phyloP scores from a whole-genome alignment of 1,140 invertebrate genomes.

The Lycorma delicatula region DNA sequence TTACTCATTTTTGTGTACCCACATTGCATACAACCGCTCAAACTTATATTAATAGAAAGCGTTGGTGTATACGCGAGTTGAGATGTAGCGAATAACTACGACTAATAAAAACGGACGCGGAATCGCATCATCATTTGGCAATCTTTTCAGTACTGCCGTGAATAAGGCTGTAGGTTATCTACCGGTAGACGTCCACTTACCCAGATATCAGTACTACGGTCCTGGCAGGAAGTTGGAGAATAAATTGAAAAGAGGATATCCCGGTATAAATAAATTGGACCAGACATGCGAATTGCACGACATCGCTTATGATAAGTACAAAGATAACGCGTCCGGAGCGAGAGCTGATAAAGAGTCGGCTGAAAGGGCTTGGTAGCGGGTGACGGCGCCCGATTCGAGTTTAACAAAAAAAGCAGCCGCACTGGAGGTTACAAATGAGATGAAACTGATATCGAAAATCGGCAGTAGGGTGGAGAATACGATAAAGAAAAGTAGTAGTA shows the following conservation, averaged over 20 bases:
- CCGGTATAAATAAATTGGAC: slow-evolving; percentile 38
- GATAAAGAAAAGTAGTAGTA: background rate
- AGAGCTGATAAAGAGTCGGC: slow-evolving; percentile 34
- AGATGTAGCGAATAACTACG: no score
- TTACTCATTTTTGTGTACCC: no score
- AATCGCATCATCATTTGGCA: background rate
- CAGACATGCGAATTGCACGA: slow-evolving; percentile 38
- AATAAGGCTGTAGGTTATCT: background rate
- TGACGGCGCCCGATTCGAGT: slow-evolving; percentile 34
- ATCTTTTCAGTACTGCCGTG: background rate
- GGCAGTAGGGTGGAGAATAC: slow-evolving; percentile 10
- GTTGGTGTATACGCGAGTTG: no score
- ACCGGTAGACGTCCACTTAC: slow-evolving; percentile 5
- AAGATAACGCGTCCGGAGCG: slow-evolving; percentile 32
- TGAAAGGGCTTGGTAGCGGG: slow-evolving; percentile 33
- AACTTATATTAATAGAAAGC: no score
- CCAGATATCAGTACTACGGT: slow-evolving; percentile 32
- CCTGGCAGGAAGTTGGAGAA: slow-evolving; percentile 37
- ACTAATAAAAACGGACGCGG: no score
- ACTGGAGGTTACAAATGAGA: slow-evolving; percentile 28
- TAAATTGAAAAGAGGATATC: slow-evolving; percentile 36
- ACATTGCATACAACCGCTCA: no score
- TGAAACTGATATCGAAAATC: slow-evolving; percentile 33
- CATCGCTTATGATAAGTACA: slow-evolving; percentile 33
- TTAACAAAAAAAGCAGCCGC: slow-evolving; percentile 33